Percentiles rank a stretch among this genome's conserved stretches.
phyloP scores from a whole-genome alignment of 2,888 invertebrate species.

The Tetanocera ferruginea region DNA sequence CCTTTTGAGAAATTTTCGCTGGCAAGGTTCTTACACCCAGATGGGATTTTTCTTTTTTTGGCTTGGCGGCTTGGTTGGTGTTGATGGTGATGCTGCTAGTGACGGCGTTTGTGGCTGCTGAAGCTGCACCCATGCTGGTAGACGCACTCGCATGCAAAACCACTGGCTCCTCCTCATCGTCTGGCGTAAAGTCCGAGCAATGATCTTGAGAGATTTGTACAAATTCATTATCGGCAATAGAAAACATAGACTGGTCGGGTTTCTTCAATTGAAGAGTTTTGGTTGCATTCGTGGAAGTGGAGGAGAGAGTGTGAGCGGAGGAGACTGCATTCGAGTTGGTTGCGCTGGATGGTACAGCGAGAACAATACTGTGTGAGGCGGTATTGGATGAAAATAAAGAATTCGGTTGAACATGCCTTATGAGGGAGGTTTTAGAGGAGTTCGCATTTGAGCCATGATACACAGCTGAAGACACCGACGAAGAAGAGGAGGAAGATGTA shows the following conservation, averaged over 20 bases:
- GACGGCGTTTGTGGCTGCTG: conserved; percentile 40
- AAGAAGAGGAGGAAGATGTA: conserved; percentile 13
- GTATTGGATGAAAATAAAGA: neutral
- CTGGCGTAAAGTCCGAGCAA: conserved; percentile 67
- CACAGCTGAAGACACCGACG: neutral
- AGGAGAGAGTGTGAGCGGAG: neutral
- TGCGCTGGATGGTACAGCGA: neutral
- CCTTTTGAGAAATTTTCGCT: conserved; percentile 68
- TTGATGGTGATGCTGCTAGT: conserved; percentile 25
- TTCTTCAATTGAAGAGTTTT: conserved; percentile 17
- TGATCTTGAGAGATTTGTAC: conserved; percentile 66
- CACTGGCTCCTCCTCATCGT: conserved; percentile 68
- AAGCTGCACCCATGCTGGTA: conserved; percentile 12
- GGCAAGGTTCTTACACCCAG: conserved; percentile 67
- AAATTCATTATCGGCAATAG: conserved; percentile 68
- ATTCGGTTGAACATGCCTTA: neutral
- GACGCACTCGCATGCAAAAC: conserved; percentile 51
- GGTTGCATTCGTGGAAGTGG: neutral
- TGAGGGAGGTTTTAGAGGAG: conserved; percentile 13
- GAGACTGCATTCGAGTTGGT: neutral
- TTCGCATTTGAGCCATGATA: conserved; percentile 16
- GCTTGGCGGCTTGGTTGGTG: conserved; percentile 51
- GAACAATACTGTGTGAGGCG: neutral
- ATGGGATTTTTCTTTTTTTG: conserved; percentile 67
- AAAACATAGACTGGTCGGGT: conserved; percentile 49